These are phyloP conservation scores for Phataginus tetradactyla DNA, from an alignment of 2,797 vertebrate species.

Conservation along the genomic window DNA sequence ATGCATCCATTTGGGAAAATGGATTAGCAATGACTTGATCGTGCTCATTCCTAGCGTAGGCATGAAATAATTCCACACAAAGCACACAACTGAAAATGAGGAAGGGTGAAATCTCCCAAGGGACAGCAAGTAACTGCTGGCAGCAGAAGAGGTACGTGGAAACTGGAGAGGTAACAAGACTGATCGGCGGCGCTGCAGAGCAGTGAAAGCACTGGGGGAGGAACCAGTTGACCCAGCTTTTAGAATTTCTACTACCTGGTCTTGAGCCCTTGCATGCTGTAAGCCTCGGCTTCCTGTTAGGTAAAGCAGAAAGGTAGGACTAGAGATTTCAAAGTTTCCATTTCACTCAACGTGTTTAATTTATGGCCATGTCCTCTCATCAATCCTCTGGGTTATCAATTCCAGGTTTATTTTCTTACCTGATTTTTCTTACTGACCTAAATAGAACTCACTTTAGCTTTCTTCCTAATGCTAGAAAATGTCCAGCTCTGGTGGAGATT, in stretches of 20 bases:
- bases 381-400: constrained; percentile 2
- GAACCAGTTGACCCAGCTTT: background rate
- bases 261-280: background rate
- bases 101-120: background rate
- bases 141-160: background rate
- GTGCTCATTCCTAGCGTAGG: background rate
- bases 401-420: background rate
- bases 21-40: background rate
- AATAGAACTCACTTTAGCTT: constrained; percentile 29
- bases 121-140: background rate
- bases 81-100: background rate
- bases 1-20: background rate
- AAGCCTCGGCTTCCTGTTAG: background rate
- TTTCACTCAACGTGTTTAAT: background rate
- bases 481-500: constrained; percentile 7
- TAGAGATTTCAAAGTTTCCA: background rate
- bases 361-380: background rate
- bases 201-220: too few species aligned
- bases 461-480: constrained; percentile 37
- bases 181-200: fast-evolving
- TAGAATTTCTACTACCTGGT: background rate
- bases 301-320: background rate
- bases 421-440: constrained; percentile 15
- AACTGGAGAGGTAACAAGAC: background rate
- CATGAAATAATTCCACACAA: background rate